Evolutionary conservation across 2,888 invertebrate genomes (phyloP).

Genomic region (Listrodromus nycthemerus): DNA sequence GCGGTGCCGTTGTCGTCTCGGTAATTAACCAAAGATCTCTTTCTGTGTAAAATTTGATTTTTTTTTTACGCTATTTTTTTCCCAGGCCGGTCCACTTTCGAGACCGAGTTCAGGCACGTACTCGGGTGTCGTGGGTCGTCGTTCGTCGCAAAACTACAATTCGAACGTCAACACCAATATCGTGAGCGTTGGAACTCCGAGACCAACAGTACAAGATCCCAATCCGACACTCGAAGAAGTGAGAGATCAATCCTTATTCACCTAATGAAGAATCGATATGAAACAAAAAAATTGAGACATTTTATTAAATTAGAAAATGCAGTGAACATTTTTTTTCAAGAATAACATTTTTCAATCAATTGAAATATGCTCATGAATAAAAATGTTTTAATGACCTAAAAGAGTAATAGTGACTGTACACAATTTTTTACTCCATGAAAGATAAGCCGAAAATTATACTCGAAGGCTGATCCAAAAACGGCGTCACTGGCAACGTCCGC

Average conservation of each 20-base stretch:
- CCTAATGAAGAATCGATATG: background rate
- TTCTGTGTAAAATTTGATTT: background rate
- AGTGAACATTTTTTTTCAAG: too few species aligned
- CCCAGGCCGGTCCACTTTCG: background rate
- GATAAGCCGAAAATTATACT: slow-evolving; percentile 12
- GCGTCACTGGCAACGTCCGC: slow-evolving; percentile 65
- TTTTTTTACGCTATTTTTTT: background rate
- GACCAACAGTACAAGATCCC: background rate
- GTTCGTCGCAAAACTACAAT: slow-evolving; percentile 27
- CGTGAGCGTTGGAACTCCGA: background rate
- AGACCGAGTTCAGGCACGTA: background rate
- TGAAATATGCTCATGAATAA: background rate
- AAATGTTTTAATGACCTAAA: background rate
- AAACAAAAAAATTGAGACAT: background rate
- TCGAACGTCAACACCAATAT: slow-evolving; percentile 46
- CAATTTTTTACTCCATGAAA: background rate
- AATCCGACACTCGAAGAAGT: background rate
- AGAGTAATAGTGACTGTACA: background rate
- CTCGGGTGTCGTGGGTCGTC: background rate
- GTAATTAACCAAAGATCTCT: slow-evolving; percentile 36
- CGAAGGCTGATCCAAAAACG: slow-evolving; percentile 18
- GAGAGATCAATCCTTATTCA: background rate
- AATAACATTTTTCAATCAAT: too few species aligned
- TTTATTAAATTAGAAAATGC: too few species aligned
- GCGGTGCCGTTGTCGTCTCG: slow-evolving; percentile 46